These are phyloP conservation scores for Aphis gossypii DNA, from an alignment of 1,140 invertebrate genomes.

Conservation along the genomic window DNA sequence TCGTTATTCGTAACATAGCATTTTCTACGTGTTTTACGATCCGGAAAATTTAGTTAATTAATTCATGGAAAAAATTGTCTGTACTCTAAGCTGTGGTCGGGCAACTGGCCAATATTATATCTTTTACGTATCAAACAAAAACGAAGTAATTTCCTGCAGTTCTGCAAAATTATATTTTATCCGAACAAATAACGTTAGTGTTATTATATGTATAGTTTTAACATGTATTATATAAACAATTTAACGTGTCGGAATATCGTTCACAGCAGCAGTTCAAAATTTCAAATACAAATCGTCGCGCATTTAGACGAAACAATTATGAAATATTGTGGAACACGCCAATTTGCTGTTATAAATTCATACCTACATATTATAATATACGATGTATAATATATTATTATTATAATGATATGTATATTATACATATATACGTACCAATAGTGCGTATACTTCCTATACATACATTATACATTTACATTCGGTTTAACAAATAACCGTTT, in stretches of 20 bases:
- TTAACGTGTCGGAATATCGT: not conserved
- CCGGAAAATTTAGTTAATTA: slow-evolving; percentile 55
- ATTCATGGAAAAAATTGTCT: slow-evolving; percentile 47
- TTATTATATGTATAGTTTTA: not conserved
- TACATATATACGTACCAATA: not conserved
- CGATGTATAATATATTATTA: not conserved
- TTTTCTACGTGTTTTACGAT: slow-evolving; percentile 53
- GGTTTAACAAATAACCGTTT: slow-evolving; percentile 19
- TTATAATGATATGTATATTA: not conserved
- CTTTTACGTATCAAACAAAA: not conserved
- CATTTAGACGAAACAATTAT: not conserved
- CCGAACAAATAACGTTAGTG: not conserved
- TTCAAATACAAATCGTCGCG: not conserved
- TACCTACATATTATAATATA: not conserved
- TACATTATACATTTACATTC: not conserved
- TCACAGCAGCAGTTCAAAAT: not conserved
- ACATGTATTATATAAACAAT: too few relatives aligned
- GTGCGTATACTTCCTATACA: not conserved
- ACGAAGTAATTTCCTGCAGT: not conserved
- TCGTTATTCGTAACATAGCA: not conserved
- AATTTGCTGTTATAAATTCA: not conserved
- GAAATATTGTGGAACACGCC: not conserved
- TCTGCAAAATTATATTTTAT: not conserved
- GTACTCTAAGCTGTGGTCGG: not conserved
- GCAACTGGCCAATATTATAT: slow-evolving; percentile 3